phyloP scores from a whole-genome alignment of 2,888 invertebrate genomes.

The Tyria jacobaeae region DNA sequence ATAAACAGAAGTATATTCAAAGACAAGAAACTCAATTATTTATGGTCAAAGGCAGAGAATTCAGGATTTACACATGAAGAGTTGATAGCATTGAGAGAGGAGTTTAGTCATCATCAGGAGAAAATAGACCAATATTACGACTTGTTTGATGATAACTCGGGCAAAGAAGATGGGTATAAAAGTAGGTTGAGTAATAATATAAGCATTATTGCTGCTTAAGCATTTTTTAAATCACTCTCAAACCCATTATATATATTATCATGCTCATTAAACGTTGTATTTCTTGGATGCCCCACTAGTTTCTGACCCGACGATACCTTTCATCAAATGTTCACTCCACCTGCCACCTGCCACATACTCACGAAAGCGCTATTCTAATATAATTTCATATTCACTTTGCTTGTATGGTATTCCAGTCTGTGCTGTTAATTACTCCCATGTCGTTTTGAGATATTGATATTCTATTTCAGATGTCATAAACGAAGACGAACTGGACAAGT shows the following conservation, averaged over 20 bases:
- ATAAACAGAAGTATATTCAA: slow-evolving; percentile 93
- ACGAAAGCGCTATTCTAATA: no score
- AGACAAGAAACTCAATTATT: slow-evolving; percentile 95
- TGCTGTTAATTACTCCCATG: background rate
- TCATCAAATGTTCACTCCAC: no score
- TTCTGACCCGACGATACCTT: no score
- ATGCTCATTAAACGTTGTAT: no score
- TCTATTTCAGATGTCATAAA: slow-evolving; percentile 89
- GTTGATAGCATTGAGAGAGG: slow-evolving; percentile 93
- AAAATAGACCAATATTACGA: slow-evolving; percentile 96
- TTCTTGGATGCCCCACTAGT: no score
- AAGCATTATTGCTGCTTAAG: background rate
- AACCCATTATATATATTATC: no score
- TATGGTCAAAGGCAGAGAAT: slow-evolving; percentile 96
- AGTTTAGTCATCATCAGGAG: slow-evolving; percentile 96
- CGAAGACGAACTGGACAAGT: slow-evolving; percentile 90
- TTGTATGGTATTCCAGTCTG: no score
- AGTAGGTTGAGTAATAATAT: slow-evolving; percentile 83
- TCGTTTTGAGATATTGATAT: background rate
- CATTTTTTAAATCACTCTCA: no score
- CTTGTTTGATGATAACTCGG: slow-evolving; percentile 90
- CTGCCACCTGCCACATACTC: no score
- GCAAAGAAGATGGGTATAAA: slow-evolving; percentile 86
- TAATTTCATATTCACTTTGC: no score
- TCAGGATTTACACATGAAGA: slow-evolving; percentile 96